Percentiles rank a stretch among this genome's conserved stretches.
Evolutionary conservation across 2,888 invertebrate genomes (phyloP).

Genomic region (Teleogryllus oceanicus): DNA sequence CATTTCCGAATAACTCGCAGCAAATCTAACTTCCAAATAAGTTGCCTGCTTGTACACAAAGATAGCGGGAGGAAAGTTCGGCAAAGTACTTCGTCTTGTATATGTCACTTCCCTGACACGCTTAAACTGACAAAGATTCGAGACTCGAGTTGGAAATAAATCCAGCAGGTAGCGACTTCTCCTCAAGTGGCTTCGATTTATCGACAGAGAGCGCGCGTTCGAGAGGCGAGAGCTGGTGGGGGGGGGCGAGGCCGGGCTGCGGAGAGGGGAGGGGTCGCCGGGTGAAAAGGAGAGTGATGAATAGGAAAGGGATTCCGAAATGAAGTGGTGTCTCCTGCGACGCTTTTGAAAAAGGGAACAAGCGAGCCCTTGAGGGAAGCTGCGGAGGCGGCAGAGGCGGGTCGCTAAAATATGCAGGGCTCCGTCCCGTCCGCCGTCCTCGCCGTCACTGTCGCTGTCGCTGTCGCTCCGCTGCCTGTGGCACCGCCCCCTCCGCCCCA

Average conservation of each 20-base stretch:
- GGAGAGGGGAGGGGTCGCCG: neutral
- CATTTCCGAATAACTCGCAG: neutral
- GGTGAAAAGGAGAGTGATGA: conserved; percentile 18
- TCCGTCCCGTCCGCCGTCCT: too few relatives aligned
- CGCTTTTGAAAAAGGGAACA: neutral
- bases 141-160: neutral
- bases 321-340: conserved; percentile 11
- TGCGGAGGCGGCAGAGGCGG: too few relatives aligned
- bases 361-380: neutral
- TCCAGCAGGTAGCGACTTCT: neutral
- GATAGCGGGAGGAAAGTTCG: neutral
- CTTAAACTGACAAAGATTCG: neutral
- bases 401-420: too few relatives aligned
- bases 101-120: neutral
- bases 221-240: neutral
- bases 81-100: neutral
- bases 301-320: conserved; percentile 8
- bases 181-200: neutral
- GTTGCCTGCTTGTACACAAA: neutral
- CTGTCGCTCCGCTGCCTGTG: too few relatives aligned
- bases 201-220: neutral
- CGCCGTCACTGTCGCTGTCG: too few relatives aligned
- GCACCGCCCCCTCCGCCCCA: too few relatives aligned
- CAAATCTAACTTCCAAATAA: neutral
- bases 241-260: too few relatives aligned